Evolutionary conservation across 2,888 invertebrate genomes (phyloP).

Genomic region (Drosophila birchii): DNA sequence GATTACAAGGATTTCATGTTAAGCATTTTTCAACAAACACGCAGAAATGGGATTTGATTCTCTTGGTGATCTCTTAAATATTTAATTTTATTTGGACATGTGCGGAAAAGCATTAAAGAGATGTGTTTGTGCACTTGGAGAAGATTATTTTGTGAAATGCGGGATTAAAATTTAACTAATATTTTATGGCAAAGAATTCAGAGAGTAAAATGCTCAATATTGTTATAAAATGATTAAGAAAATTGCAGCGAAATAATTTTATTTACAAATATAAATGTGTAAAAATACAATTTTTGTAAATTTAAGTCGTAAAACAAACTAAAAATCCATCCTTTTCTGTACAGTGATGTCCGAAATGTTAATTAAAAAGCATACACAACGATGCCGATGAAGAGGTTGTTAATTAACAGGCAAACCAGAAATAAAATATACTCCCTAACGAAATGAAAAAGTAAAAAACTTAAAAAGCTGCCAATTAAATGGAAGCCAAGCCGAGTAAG

Average conservation of each 20-base stretch:
- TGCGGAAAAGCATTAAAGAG: not conserved
- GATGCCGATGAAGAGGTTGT: conserved; percentile 3
- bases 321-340: not conserved
- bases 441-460: conserved; percentile 49
- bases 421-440: conserved; percentile 32
- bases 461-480: conserved; percentile 64
- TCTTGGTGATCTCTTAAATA: conserved; percentile 1
- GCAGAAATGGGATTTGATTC: not conserved
- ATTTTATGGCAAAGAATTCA: not conserved
- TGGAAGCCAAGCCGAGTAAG: conserved; percentile 51
- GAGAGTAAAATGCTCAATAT: not conserved
- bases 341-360: conserved; percentile 6
- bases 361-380: conserved; percentile 28
- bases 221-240: not conserved
- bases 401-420: conserved; percentile 15
- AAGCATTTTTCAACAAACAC: conserved; percentile 7
- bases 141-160: not conserved
- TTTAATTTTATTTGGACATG: conserved; percentile 6
- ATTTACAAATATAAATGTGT: not conserved
- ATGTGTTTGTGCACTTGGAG: not conserved
- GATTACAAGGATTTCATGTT: conserved; percentile 19
- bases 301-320: no score
- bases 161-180: not conserved
- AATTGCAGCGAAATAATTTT: not conserved
- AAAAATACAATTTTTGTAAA: no score